Conservation (phyloP, 1,140 invertebrate species). For the Heliothis subflexa region DNA sequence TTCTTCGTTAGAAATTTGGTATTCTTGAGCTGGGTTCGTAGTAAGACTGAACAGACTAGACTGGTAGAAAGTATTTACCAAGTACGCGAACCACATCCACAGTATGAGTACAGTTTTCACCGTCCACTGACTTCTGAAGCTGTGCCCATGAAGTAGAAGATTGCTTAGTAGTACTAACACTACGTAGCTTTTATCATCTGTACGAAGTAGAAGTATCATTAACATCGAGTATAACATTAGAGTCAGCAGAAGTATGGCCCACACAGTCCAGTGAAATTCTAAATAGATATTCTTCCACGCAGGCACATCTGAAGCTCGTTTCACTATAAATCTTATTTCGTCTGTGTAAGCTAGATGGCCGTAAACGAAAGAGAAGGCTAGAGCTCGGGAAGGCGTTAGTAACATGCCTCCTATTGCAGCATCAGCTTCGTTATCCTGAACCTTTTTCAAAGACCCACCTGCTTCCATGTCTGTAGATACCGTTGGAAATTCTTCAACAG, state of each 20-base stretch:
- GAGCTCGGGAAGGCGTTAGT: constrained; percentile 48
- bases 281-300: constrained; percentile 62
- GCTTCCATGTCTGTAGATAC: constrained; percentile 27
- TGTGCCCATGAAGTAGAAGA: constrained; percentile 14
- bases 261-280: constrained; percentile 64
- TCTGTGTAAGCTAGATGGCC: constrained; percentile 58
- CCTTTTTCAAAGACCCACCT: constrained; percentile 11
- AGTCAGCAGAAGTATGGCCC: constrained; percentile 54
- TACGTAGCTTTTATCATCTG: constrained; percentile 22
- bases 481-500: constrained; percentile 2
- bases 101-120: constrained; percentile 57
- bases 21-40: constrained; percentile 46
- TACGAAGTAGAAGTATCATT: constrained; percentile 1
- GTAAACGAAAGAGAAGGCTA: constrained; percentile 60
- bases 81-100: constrained; percentile 56
- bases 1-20: constrained; percentile 52
- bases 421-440: constrained; percentile 30
- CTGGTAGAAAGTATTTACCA: constrained; percentile 53
- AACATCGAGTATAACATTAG: constrained; percentile 15
- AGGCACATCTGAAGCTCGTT: constrained; percentile 54
- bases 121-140: constrained; percentile 27
- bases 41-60: constrained; percentile 52
- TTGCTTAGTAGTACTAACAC: constrained; percentile 1
- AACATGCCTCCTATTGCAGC: constrained; percentile 2
- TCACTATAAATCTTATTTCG: constrained; percentile 61